Evolutionary conservation across 2,888 invertebrate genomes (phyloP).

Genomic region (Incurvaria masculella): DNA sequence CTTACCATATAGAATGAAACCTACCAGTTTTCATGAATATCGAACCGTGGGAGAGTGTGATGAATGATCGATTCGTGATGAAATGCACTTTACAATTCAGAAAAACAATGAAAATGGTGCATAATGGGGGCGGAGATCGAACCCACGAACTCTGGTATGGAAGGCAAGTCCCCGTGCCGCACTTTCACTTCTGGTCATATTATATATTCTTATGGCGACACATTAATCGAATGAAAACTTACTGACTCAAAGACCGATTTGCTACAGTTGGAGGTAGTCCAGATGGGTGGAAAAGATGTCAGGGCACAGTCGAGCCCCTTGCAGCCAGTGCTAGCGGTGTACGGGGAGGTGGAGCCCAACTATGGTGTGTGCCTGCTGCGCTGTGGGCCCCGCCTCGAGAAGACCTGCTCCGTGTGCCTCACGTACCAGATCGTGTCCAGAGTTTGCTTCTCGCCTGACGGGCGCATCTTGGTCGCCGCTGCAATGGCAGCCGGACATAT

Average conservation of each 20-base stretch:
- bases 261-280: slow-evolving; percentile 31
- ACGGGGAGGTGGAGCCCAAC: slow-evolving; percentile 29
- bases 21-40: too few species aligned
- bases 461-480: slow-evolving; percentile 33
- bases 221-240: too few species aligned
- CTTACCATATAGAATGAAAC: too few species aligned
- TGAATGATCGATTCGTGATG: too few species aligned
- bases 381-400: slow-evolving; percentile 17
- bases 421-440: slow-evolving; percentile 43
- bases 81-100: too few species aligned
- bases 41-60: too few species aligned
- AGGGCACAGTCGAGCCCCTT: slow-evolving; percentile 36
- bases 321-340: slow-evolving; percentile 31
- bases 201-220: too few species aligned
- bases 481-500: slow-evolving; percentile 47
- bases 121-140: background rate
- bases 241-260: too few species aligned
- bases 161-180: too few species aligned
- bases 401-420: slow-evolving; percentile 26
- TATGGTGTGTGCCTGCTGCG: slow-evolving; percentile 31
- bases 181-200: too few species aligned
- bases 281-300: slow-evolving; percentile 29
- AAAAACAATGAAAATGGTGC: too few species aligned
- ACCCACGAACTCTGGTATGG: too few species aligned
- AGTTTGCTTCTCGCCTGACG: slow-evolving; percentile 33